Conservation (phyloP, 2,888 invertebrate genomes). For the Galerucella nymphaeae region DNA sequence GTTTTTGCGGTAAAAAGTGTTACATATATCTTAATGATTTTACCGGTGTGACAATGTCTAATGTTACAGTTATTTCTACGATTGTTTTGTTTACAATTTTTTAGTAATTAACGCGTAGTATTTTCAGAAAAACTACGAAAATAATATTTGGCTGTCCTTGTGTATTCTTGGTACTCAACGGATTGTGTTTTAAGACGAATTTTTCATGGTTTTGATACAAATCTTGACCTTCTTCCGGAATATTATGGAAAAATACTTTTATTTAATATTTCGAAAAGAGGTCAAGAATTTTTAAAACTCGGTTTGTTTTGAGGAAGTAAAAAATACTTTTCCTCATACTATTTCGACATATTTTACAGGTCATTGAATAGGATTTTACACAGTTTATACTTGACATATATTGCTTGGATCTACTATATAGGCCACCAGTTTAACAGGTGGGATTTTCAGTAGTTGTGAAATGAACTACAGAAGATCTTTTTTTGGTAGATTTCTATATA, state of each 20-base stretch:
- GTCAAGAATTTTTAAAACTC: background rate
- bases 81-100: background rate
- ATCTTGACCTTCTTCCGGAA: background rate
- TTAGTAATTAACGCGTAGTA: no score
- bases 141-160: background rate
- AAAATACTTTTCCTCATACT: background rate
- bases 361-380: background rate
- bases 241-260: background rate
- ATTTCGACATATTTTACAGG: background rate
- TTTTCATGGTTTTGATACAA: background rate
- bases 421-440: no score
- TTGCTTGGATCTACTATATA: no score
- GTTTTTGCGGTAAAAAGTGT: conserved; percentile 9
- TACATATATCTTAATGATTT: background rate
- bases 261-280: conserved; percentile 3
- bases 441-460: no score
- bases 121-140: no score
- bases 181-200: background rate
- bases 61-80: background rate
- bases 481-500: no score
- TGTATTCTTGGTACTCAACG: background rate
- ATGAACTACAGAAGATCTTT: no score
- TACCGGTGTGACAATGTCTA: background rate
- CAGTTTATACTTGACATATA: background rate
- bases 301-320: background rate